Evolutionary conservation across 2,888 invertebrate species (phyloP).

Genomic region (Apoderus coryli): DNA sequence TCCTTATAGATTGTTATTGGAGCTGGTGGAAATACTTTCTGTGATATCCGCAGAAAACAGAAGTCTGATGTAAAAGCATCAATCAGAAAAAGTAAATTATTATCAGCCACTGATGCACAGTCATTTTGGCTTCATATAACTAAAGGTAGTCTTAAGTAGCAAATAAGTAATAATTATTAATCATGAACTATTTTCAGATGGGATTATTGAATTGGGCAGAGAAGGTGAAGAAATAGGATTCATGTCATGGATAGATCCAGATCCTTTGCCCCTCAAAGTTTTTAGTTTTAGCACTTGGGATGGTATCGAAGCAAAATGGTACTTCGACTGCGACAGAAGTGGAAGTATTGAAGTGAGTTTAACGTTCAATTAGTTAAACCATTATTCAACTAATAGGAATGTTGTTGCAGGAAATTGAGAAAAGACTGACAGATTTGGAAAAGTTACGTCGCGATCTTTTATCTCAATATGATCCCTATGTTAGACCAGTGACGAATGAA

Average conservation of each 20-base stretch:
- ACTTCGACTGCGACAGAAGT: conserved; percentile 45
- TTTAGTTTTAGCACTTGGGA: conserved; percentile 57
- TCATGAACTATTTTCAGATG: conserved; percentile 34
- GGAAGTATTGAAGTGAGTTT: conserved; percentile 14
- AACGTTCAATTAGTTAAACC: conserved; percentile 2
- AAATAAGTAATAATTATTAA: background rate
- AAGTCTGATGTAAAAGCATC: conserved; percentile 43
- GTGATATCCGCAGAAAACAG: conserved; percentile 46
- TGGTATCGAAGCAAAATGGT: conserved; percentile 49
- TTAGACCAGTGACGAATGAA: conserved; percentile 25
- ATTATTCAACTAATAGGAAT: too few relatives aligned
- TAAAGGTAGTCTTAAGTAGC: conserved; percentile 32
- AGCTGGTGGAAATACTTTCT: conserved; percentile 55
- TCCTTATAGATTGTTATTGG: conserved; percentile 56
- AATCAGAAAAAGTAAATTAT: conserved; percentile 37
- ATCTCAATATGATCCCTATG: conserved; percentile 33
- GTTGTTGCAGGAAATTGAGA: conserved; percentile 30
- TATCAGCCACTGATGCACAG: conserved; percentile 45
- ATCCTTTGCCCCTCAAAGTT: conserved; percentile 45
- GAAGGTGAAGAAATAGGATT: conserved; percentile 46
- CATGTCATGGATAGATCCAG: conserved; percentile 42
- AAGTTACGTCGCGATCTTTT: conserved; percentile 39
- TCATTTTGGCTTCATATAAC: conserved; percentile 51
- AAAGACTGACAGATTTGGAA: conserved; percentile 36
- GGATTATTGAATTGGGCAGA: conserved; percentile 44